Evolutionary conservation across 2,797 vertebrate species (phyloP).

Genomic region (Danionella dracula): DNA sequence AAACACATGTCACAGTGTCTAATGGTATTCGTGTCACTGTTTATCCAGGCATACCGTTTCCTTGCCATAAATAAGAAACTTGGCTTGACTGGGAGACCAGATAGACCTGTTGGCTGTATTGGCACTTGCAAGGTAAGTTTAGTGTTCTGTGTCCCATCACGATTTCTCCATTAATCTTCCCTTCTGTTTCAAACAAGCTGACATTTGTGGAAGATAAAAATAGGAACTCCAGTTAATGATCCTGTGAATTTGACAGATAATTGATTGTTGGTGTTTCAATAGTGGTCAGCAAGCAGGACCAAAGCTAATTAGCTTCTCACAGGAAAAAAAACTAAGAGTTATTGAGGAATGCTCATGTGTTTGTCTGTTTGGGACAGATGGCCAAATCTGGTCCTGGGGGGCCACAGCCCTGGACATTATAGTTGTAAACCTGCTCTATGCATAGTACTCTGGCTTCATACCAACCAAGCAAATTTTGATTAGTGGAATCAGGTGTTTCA

Average conservation of each 20-base stretch:
- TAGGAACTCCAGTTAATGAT: background rate
- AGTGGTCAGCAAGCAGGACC: background rate
- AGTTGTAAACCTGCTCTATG: too few species aligned
- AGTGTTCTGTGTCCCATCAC: background rate
- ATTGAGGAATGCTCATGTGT: constrained; percentile 1
- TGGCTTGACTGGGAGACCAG: constrained; percentile 88
- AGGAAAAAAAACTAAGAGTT: background rate
- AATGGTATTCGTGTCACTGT: background rate
- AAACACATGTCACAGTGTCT: too few species aligned
- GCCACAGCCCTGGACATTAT: too few species aligned
- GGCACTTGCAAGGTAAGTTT: constrained; percentile 88
- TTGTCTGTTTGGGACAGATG: constrained; percentile 49
- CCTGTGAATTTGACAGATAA: background rate
- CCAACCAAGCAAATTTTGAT: too few species aligned
- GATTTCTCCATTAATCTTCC: background rate
- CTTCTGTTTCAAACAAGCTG: background rate
- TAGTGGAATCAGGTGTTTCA: too few species aligned
- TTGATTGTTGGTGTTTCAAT: background rate
- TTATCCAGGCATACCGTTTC: constrained; percentile 86
- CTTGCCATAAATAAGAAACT: constrained; percentile 90
- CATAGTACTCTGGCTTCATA: too few species aligned
- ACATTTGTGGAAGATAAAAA: background rate
- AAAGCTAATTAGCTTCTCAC: background rate
- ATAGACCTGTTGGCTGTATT: constrained; percentile 92
- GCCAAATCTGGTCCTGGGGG: too few species aligned